Evolutionary conservation across 1,140 invertebrate species (phyloP), one percentile per base, ranked within the genome.

Genomic region (Drosophila hydei): DNA sequence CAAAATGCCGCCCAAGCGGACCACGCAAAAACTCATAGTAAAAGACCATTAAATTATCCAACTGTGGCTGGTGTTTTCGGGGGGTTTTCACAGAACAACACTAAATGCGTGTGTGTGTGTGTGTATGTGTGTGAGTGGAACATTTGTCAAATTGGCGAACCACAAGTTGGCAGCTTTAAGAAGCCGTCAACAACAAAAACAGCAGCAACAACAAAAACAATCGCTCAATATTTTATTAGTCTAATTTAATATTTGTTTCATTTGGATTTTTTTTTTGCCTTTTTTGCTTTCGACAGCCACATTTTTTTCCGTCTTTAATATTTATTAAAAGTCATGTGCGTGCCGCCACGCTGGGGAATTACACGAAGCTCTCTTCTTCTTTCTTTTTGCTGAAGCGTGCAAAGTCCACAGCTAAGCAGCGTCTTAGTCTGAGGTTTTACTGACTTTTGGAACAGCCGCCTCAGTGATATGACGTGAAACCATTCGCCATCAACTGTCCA

Each of bases 261-360:
- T 16, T 56, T 8, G 54, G 1, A 3, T 8, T 36, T 8, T 23
- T 11, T 12, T 19, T 14, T n/a, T 36, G n/a, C 2, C n/a, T 40
- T 40, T 40, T 14, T 38, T 7, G 12, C 3, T n/a, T 19, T 6
- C 18, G 36, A 14, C 55, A 58, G 38, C 40, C 55, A 65, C 52
- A 62, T 51, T 59, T 79, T 87, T 69, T 81, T 65, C 78, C 69
- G 75, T 78, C 71, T 87, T 81, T 88, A 88, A 87, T 88, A 87
- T 87, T 87, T 87, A 87, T 87, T 88, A 88, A 87, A 87, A 87
- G 83, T 88, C 83, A 78, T 77, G 78, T 81, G 81, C 77, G 83
- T 87, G 74, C 77, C 70, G 74, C 70, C 79, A 77, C 81, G 68
- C 74, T 12, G 16, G 81, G 83, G 74, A 85, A 73, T 78, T 77